Base-by-base conservation (phyloP, 1,140 invertebrate genomes). In the Venustaconcha ellipsiformis region DNA sequence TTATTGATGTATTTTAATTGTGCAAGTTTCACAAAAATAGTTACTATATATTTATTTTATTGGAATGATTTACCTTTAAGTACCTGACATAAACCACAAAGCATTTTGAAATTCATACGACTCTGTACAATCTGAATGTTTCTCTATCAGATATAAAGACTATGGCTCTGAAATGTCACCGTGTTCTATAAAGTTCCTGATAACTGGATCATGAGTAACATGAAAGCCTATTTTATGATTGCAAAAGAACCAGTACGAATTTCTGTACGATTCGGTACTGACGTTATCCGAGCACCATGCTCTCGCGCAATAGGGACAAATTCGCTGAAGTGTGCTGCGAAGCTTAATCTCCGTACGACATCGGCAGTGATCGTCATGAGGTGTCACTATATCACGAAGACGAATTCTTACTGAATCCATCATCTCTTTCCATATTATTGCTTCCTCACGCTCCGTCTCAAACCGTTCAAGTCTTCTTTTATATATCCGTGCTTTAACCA, bases 141-240 rank as follows among this genome's bases (percentile, higher is more conserved):
- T 48, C 37, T 48, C 8, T 48, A 48, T 48, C 8, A 48, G 37
- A 11, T 8, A 48, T 48, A 48, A 48, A 48, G 6, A 11, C 37
- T 48, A 48, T 48, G 11, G 6, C 4, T 48, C 30, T 56, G n/a
- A 60, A 1, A 62, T 55, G 37, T 72, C 70, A 48, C 37, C 65
- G 48, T 74, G 64, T 15, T 74, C 72, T 12, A 74, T 55, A 58
- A 74, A 74, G 26, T 60, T 58, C 30, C 57, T 55, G 30, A 74
- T 67, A 17, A 60, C 69, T n/a, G 73, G 67, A 23, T 75, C 73
- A 62, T 70, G 73, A n/a, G 30, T 64, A 12, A 75, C 58, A 57
- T 70, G 57, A 59, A 69, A 75, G 8, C 73, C 73, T 13, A 75
- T 55, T 57, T 75, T 75, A 63, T 75, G 73, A 23, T 75, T 75